Conservation (phyloP, 2,797 vertebrate species). For the Gadopsis marmoratus region DNA sequence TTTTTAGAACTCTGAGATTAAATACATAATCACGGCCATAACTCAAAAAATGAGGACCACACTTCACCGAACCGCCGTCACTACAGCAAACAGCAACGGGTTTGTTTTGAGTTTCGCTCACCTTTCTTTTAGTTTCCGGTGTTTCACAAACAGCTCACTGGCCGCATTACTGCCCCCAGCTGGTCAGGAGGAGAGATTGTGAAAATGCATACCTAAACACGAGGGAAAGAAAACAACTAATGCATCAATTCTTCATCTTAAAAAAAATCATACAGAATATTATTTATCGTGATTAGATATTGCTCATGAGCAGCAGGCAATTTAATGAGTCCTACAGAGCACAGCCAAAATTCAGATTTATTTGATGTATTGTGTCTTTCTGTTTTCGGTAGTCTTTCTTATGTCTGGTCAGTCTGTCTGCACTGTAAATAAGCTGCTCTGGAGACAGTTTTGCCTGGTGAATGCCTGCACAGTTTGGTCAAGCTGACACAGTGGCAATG, state of each 20-base stretch:
- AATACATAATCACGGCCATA: no score
- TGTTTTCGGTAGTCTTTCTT: not conserved
- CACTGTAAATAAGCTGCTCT: not conserved
- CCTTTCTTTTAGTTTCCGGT: not conserved
- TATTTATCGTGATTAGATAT: no score
- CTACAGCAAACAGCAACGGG: not conserved
- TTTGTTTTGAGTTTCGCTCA: slow-evolving; percentile 64
- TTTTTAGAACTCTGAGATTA: no score
- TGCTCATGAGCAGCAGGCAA: not conserved
- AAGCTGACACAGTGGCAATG: not conserved
- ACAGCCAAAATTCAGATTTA: not conserved
- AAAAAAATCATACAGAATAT: not conserved
- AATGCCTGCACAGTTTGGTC: not conserved
- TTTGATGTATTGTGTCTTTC: not conserved
- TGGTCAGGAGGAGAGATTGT: slow-evolving; percentile 18
- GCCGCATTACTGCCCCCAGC: slow-evolving; percentile 29
- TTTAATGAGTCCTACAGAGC: not conserved
- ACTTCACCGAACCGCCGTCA: no score
- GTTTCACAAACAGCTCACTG: not conserved
- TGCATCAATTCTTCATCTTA: not conserved
- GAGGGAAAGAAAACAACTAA: accelerated
- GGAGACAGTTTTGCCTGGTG: not conserved
- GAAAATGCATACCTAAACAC: not conserved
- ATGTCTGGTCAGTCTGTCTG: not conserved
- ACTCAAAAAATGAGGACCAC: no score